Conservation (phyloP, 2,113 vertebrate genomes). For the Stictonetta naevosa region DNA sequence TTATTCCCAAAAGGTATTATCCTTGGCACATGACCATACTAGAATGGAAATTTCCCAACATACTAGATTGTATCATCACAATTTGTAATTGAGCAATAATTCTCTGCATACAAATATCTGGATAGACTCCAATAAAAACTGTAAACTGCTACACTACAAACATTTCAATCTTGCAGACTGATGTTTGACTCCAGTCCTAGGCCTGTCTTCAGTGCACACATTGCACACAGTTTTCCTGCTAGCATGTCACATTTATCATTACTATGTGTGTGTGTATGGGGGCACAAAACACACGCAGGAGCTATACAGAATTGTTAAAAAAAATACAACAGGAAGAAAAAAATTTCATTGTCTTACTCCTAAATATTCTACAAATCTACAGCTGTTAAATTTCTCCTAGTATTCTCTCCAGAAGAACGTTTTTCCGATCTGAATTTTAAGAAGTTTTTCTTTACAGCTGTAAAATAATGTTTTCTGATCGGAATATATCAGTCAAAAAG, state of each 20-base stretch:
- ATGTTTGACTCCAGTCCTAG: background rate
- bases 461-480: background rate
- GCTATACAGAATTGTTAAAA: background rate
- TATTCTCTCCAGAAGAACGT: background rate
- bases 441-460: background rate
- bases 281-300: too few species aligned
- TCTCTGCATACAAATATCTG: conserved; percentile 46
- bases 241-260: background rate
- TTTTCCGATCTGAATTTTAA: background rate
- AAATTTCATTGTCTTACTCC: background rate
- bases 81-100: conserved; percentile 61
- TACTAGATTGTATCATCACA: conserved; percentile 7
- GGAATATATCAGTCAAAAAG: background rate
- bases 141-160: background rate
- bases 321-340: background rate
- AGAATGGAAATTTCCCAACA: conserved; percentile 32
- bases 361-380: background rate
- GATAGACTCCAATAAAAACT: conserved; percentile 38
- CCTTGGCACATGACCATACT: background rate
- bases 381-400: background rate
- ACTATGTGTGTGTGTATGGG: too few species aligned
- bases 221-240: background rate
- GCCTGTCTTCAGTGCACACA: background rate
- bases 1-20: conserved; percentile 2
- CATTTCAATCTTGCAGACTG: conserved; percentile 9